Evolutionary conservation across 2,888 invertebrate genomes (phyloP), one percentile per base, ranked within the genome.

Genomic region (Bellardia bayeri): DNA sequence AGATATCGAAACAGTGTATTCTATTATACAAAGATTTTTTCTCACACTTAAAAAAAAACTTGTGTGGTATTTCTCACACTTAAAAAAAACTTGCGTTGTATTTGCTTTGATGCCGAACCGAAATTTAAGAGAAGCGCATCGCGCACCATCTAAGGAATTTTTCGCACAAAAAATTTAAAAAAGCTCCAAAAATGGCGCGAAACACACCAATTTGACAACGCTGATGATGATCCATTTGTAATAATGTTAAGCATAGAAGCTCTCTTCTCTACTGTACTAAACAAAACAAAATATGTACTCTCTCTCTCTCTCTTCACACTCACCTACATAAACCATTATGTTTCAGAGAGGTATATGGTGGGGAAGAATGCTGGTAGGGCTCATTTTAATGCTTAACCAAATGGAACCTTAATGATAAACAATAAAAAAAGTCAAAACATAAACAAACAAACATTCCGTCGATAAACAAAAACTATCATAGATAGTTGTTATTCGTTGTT

Each of bases 351-450:
- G 30, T 3, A 7, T 51, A 6, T n/a, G 11, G 58, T 11, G 56
- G 40, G 23, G 37, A 40, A 37, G 23, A 37, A 54, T 8, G 11
- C 16, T 68, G 11, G 14, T 23, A 16, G 23, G 42, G 63, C 72
- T 63, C 16, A 58, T 49, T 56, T 63, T 64, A 30, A 14, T 76
- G 56, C 42, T 14, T 33, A 75, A 61, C 82, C 88, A 87, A 83
- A 79, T 82, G 86, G 82, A 86, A 82, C 79, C 58, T 69, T 78
- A 76, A 54, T 68, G 75, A 11, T 85, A 69, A 80, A 82, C 82
- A 84, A 83, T 74, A 78, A 75, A 75, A 80, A 78, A 84, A 85
- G 51, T 54, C 56, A 76, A 82, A 63, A 82, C 30, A 63, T 51
- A 82, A 54, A 74, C 74, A 88, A 85, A 88, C 58, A 85, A 82